Evolutionary conservation across 1,140 invertebrate genomes (phyloP).

Genomic region (Calliopsis andreniformis): DNA sequence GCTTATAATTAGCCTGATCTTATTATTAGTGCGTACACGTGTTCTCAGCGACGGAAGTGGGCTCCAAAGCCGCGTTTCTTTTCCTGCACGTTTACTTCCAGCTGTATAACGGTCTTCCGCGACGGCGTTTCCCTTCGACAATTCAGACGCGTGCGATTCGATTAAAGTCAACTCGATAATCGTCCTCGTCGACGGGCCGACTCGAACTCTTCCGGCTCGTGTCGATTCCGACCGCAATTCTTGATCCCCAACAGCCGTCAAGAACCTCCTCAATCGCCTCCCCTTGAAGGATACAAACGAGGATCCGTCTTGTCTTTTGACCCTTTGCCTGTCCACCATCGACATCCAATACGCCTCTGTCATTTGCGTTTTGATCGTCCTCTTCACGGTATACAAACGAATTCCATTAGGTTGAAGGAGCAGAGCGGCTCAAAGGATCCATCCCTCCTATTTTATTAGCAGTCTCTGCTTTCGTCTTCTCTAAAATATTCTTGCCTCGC

Average conservation of each 20-base stretch:
- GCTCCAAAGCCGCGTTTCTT: slow-evolving; percentile 9
- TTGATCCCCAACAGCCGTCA: background rate
- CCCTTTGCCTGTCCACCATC: background rate
- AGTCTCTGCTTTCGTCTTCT: no score
- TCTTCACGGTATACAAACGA: background rate
- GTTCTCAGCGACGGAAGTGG: slow-evolving; percentile 18
- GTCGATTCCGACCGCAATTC: slow-evolving; percentile 16
- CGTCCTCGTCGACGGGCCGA: slow-evolving; percentile 48
- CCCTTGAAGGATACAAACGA: background rate
- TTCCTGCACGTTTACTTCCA: background rate
- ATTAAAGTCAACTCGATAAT: slow-evolving; percentile 68
- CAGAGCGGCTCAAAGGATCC: background rate
- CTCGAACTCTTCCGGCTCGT: slow-evolving; percentile 40
- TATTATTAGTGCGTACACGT: slow-evolving; percentile 41
- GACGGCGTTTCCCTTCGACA: slow-evolving; percentile 60
- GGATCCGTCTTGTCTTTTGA: background rate
- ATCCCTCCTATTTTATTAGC: background rate
- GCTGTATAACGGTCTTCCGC: slow-evolving; percentile 46
- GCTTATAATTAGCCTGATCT: slow-evolving; percentile 30
- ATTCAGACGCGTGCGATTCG: slow-evolving; percentile 64
- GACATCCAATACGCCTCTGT: background rate
- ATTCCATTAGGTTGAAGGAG: background rate
- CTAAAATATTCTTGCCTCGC: no score
- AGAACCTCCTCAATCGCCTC: background rate
- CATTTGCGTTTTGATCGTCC: background rate